phyloP scores from a whole-genome alignment of 1,140 invertebrate species.

The Agrypnia vestita region DNA sequence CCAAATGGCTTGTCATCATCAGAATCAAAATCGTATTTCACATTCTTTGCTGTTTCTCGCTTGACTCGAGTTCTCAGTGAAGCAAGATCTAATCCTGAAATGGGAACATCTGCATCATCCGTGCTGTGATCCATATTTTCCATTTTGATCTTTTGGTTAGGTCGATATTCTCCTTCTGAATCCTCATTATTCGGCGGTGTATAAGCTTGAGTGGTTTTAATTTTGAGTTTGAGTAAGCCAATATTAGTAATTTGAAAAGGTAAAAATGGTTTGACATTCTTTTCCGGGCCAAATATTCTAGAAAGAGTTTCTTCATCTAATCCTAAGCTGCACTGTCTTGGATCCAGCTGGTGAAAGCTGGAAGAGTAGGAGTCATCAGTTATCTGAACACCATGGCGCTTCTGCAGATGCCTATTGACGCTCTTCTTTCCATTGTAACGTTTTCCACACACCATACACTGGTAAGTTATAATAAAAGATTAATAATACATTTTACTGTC shows the following conservation, averaged over 20 bases:
- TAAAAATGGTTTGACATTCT: constrained; percentile 43
- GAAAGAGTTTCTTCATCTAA: constrained; percentile 67
- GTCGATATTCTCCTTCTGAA: constrained; percentile 45
- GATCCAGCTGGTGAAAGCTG: constrained; percentile 63
- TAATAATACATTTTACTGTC: too few species aligned
- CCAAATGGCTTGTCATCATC: constrained; percentile 37
- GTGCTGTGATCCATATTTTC: constrained; percentile 35
- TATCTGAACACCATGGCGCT: constrained; percentile 65
- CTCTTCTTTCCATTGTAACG: constrained; percentile 66
- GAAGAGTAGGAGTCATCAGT: constrained; percentile 60
- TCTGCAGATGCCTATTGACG: constrained; percentile 67
- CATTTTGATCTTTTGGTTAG: constrained; percentile 40
- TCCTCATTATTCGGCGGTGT: constrained; percentile 32
- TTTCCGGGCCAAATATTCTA: constrained; percentile 66
- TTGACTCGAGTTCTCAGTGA: constrained; percentile 25
- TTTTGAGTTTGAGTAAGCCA: constrained; percentile 19
- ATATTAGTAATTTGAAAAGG: constrained; percentile 23
- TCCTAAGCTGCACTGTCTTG: constrained; percentile 66
- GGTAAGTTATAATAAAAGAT: constrained; percentile 36
- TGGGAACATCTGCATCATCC: constrained; percentile 35
- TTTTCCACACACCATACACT: constrained; percentile 70
- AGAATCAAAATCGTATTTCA: constrained; percentile 45
- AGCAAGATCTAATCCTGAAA: constrained; percentile 48
- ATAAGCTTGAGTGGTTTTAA: constrained; percentile 6
- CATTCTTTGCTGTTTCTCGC: constrained; percentile 44